These are phyloP conservation scores for Galendromus occidentalis DNA, from an alignment of 1,140 invertebrate genomes.

Conservation along the genomic window DNA sequence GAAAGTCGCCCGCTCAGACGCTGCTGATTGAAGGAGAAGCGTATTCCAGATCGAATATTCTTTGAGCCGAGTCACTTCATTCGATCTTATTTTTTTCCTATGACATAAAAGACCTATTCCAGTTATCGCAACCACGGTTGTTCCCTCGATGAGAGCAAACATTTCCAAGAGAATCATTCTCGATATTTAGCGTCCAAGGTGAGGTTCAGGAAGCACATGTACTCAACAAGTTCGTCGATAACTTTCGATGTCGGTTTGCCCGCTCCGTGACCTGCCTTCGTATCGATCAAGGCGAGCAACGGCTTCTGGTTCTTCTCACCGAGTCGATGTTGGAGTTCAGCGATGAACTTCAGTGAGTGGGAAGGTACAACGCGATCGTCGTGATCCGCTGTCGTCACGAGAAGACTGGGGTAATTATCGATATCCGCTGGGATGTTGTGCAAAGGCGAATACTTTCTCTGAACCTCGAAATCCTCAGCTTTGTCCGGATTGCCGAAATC, in stretches of 20 bases:
- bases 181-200: conserved; percentile 8
- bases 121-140: not conserved
- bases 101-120: not conserved
- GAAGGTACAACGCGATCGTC: conserved; percentile 90
- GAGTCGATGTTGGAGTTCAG: conserved; percentile 60
- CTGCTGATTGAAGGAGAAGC: too few relatives aligned
- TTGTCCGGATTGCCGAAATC: conserved; percentile 34
- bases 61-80: too few relatives aligned
- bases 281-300: conserved; percentile 68
- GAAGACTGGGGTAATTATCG: conserved; percentile 63
- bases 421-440: conserved; percentile 53
- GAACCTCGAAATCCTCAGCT: conserved; percentile 29
- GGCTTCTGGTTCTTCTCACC: conserved; percentile 49
- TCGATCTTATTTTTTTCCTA: too few relatives aligned
- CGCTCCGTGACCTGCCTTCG: conserved; percentile 82
- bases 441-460: conserved; percentile 57
- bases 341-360: conserved; percentile 85
- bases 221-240: conserved; percentile 33
- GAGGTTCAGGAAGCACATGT: not conserved
- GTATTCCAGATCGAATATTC: too few relatives aligned
- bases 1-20: too few relatives aligned
- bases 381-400: conserved; percentile 86
- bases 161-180: conserved; percentile 14
- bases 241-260: conserved; percentile 87
- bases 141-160: not conserved